Percentiles rank a stretch among this genome's conserved stretches.
These are phyloP conservation scores for Nibea coibor DNA, from an alignment of 2,113 vertebrate genomes.

Conservation along the genomic window DNA sequence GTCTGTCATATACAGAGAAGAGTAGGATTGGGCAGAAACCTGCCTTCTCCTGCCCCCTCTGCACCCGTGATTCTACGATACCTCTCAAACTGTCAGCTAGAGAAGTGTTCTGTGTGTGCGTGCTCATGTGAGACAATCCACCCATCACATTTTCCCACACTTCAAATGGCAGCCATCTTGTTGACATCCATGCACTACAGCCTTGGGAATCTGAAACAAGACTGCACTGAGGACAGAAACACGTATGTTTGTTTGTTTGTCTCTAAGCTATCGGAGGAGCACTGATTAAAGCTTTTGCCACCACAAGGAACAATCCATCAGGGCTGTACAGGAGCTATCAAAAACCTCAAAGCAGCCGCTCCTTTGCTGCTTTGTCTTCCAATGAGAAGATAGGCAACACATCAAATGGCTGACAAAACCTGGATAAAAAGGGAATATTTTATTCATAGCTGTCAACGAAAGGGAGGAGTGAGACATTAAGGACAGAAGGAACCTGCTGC, in stretches of 20 bases:
- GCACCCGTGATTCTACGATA: conserved; percentile 27
- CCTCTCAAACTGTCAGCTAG: conserved; percentile 34
- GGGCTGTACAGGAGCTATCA: conserved; percentile 55
- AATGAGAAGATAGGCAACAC: conserved; percentile 43
- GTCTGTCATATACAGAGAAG: conserved; percentile 36
- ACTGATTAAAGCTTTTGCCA: conserved; percentile 66
- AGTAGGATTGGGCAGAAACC: conserved; percentile 14
- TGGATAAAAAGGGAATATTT: conserved; percentile 67
- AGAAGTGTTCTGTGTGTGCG: background rate
- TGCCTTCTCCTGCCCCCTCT: conserved; percentile 4
- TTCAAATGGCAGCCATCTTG: conserved; percentile 46
- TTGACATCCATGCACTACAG: conserved; percentile 21
- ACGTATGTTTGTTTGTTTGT: conserved; percentile 27
- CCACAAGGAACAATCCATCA: conserved; percentile 54
- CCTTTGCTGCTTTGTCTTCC: conserved; percentile 67
- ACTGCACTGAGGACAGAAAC: background rate
- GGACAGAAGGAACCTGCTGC: conserved; percentile 27
- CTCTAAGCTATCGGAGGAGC: conserved; percentile 31
- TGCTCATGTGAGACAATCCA: conserved; percentile 22
- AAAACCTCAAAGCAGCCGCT: conserved; percentile 57
- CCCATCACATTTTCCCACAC: conserved; percentile 25
- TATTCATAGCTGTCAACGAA: conserved; percentile 63
- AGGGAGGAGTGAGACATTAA: conserved; percentile 30
- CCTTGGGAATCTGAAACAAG: background rate
- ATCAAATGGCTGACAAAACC: conserved; percentile 69